Percentiles rank a stretch among this genome's conserved stretches.
These are phyloP conservation scores for Okamejei kenojei DNA, from an alignment of 2,797 vertebrate genomes.

Conservation along the genomic window DNA sequence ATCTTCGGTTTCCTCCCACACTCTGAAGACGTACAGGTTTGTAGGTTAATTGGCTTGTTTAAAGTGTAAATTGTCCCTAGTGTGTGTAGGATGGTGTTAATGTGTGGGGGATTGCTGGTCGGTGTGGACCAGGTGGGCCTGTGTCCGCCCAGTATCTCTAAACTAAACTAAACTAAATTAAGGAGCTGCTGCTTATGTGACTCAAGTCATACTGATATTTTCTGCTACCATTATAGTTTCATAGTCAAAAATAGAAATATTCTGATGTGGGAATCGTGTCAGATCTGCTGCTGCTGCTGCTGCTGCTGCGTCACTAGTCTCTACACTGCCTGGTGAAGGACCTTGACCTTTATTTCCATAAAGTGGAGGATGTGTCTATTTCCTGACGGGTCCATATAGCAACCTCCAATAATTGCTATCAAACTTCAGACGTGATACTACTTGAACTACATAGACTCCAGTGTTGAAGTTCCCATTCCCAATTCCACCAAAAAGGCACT, in stretches of 20 bases:
- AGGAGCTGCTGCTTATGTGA: not conserved
- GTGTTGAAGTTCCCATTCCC: conserved; percentile 18
- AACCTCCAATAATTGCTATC: conserved; percentile 32
- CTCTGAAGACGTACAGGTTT: too few relatives aligned
- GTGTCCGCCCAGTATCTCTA: too few relatives aligned
- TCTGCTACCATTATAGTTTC: not conserved
- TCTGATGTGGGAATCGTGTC: not conserved
- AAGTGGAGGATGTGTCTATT: not conserved
- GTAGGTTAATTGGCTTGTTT: too few relatives aligned
- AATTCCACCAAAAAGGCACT: conserved; percentile 30
- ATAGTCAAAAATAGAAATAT: conserved; percentile 5
- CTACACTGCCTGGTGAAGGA: not conserved
- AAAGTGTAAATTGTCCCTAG: too few relatives aligned
- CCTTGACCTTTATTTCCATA: conserved; percentile 27
- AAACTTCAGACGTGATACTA: conserved; percentile 27
- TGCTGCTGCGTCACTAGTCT: not conserved
- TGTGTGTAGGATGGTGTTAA: too few relatives aligned
- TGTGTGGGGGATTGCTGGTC: too few relatives aligned
- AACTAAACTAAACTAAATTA: too few relatives aligned
- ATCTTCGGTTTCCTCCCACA: too few relatives aligned
- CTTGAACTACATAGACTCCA: conserved; percentile 18
- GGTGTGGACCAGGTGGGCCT: too few relatives aligned
- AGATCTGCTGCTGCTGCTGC: not conserved
- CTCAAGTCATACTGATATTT: not conserved
- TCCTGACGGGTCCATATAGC: conserved; percentile 12